Conservation (phyloP, 1,140 invertebrate species). For the Bombus haemorrhoidalis region DNA sequence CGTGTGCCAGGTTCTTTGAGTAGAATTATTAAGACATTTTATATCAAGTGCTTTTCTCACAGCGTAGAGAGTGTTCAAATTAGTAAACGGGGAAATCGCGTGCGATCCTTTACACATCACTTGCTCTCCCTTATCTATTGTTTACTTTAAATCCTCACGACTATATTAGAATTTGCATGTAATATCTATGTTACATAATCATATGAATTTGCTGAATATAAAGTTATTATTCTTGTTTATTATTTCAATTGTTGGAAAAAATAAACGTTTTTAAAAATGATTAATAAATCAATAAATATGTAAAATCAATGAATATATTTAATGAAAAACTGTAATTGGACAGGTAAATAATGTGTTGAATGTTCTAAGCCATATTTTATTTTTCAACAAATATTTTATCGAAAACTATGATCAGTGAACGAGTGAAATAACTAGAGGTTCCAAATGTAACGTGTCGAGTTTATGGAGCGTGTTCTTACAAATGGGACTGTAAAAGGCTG, state of each 20-base stretch:
- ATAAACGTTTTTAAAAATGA: not conserved
- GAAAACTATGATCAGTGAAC: no score
- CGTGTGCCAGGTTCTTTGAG: not conserved
- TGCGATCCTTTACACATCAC: not conserved
- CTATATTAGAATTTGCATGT: not conserved
- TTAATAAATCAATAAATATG: not conserved
- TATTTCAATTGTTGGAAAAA: not conserved
- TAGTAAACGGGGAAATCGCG: not conserved
- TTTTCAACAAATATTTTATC: no score
- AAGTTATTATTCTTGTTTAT: not conserved
- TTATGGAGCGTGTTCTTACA: not conserved
- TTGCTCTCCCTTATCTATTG: not conserved
- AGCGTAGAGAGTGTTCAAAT: not conserved
- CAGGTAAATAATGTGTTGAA: no score
- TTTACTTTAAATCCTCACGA: not conserved
- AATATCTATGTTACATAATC: not conserved
- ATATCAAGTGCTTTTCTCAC: not conserved
- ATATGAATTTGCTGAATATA: not conserved
- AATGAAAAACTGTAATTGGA: no score
- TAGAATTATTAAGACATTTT: constrained; percentile 12
- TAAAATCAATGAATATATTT: no score
- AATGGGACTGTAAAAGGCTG: not conserved
- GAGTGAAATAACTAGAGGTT: not conserved
- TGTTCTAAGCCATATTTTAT: no score
- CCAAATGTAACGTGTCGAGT: not conserved